Conservation (phyloP, 2,888 invertebrate species). For the Xanthia togata region DNA sequence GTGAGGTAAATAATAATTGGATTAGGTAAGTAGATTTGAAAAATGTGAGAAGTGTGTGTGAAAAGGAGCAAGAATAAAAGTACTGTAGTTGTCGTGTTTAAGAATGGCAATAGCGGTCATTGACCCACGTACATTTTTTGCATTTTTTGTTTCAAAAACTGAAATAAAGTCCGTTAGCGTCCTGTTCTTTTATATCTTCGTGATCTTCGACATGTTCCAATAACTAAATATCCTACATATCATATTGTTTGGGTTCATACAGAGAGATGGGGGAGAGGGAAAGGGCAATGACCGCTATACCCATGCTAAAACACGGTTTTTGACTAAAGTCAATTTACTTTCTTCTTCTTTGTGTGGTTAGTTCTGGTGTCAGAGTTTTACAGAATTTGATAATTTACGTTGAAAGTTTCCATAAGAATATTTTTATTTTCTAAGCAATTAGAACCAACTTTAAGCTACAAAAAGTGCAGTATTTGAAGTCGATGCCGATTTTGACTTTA, state of each 20-base stretch:
- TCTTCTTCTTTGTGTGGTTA: no score
- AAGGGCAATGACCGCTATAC: background rate
- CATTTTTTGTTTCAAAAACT: background rate
- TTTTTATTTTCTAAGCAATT: background rate
- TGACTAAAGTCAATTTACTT: background rate
- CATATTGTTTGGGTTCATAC: background rate
- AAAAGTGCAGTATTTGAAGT: background rate
- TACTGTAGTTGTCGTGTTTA: background rate
- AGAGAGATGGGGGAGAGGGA: background rate
- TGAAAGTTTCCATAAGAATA: background rate
- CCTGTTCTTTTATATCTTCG: background rate
- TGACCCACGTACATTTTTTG: background rate
- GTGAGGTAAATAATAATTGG: slow-evolving; percentile 49
- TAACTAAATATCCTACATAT: background rate
- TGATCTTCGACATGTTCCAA: background rate
- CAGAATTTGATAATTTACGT: background rate
- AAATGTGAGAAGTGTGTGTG: no score
- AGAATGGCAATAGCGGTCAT: background rate
- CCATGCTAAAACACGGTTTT: background rate
- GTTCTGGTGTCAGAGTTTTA: no score
- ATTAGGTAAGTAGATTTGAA: slow-evolving; percentile 25
- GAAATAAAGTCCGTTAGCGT: background rate
- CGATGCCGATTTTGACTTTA: background rate
- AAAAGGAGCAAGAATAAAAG: background rate
- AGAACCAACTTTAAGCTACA: background rate